Evolutionary conservation across 2,797 vertebrate genomes (phyloP), one percentile per base, ranked within the genome.

Genomic region (Danionella dracula): DNA sequence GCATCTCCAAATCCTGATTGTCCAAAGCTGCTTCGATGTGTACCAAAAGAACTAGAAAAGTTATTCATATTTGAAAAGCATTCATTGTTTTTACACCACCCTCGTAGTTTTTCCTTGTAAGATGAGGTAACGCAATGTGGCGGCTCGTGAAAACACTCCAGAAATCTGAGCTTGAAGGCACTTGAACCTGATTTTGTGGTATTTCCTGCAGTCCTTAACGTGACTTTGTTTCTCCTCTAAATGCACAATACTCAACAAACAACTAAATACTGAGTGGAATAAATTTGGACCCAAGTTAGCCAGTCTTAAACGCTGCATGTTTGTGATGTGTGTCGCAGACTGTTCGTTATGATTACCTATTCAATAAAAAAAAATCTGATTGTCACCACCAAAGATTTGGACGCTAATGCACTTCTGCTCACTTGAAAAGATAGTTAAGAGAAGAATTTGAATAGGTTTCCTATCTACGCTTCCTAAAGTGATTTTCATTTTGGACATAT

Each of bases 151-250:
- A 66, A 81, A 86, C 83, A 79, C 82, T 77, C 76, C 77, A 54
- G 45, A 46, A 71, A 37, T 27, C 23, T 3, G 23, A 27, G 23
- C 23, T 3, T 27, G 23, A 3, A 27, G 23, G 23, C 23, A 27
- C 23, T 27, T 6, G 23, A 27, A 3, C 88, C 87, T 86, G 87
- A 87, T 8, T 73, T 71, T 80, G 82, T 79, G 76, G 15, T 83
- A 78, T 78, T 76, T 76, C 74, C 76, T 86, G 85, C 88, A 88
- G 88, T 90, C 86, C 87, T 89, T 87, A n/a, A n/a, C 71, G 72
- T 86, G 85, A 84, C 82, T 82, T 78, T 49, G 23, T 23, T 66
- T 29, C 19, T 66, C 66, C 82, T 54, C 77, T 37, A 84, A 85
- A 81, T 83, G 76, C 78, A 87, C 80, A 81, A 84, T 81, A 86